Conservation (phyloP, 1,140 invertebrate species). For the Ips nitidus region DNA sequence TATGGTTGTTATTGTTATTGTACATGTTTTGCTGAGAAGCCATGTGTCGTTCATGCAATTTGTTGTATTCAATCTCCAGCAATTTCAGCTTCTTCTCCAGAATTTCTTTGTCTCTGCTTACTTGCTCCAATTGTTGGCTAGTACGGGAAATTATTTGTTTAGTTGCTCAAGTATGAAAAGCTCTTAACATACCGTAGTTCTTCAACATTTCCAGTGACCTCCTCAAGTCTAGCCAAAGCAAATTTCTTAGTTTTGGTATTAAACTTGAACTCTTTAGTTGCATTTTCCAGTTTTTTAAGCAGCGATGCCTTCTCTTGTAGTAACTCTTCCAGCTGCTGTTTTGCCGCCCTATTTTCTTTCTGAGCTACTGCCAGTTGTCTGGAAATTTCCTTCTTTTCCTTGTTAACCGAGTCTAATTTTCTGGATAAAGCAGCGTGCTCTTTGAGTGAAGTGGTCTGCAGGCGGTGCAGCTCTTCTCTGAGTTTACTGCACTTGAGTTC, state of each 20-base stretch:
- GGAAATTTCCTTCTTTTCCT: slow-evolving; percentile 41
- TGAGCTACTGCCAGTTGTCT: slow-evolving; percentile 32
- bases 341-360: slow-evolving; percentile 44
- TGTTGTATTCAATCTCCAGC: slow-evolving; percentile 41
- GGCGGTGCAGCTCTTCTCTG: slow-evolving; percentile 28
- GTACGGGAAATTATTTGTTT: background rate
- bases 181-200: slow-evolving; percentile 30
- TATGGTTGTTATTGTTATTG: slow-evolving; percentile 11
- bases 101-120: slow-evolving; percentile 41
- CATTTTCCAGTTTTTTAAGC: slow-evolving; percentile 40
- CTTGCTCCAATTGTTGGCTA: slow-evolving; percentile 36
- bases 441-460: slow-evolving; percentile 42
- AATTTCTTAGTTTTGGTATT: slow-evolving; percentile 43
- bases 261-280: slow-evolving; percentile 41
- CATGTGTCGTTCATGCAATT: slow-evolving; percentile 40
- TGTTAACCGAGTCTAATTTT: slow-evolving; percentile 39
- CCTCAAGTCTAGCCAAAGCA: slow-evolving; percentile 42
- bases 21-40: slow-evolving; percentile 23
- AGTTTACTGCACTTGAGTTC: slow-evolving; percentile 18
- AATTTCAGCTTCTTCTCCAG: slow-evolving; percentile 42
- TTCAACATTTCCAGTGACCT: slow-evolving; percentile 36
- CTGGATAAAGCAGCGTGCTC: slow-evolving; percentile 39
- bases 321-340: slow-evolving; percentile 42
- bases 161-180: background rate
- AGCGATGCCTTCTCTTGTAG: slow-evolving; percentile 39